A percentile compares a stretch with the other conserved stretches of the same genome.
Evolutionary conservation across 2,888 invertebrate genomes (phyloP).

Genomic region (Thumatha senex): DNA sequence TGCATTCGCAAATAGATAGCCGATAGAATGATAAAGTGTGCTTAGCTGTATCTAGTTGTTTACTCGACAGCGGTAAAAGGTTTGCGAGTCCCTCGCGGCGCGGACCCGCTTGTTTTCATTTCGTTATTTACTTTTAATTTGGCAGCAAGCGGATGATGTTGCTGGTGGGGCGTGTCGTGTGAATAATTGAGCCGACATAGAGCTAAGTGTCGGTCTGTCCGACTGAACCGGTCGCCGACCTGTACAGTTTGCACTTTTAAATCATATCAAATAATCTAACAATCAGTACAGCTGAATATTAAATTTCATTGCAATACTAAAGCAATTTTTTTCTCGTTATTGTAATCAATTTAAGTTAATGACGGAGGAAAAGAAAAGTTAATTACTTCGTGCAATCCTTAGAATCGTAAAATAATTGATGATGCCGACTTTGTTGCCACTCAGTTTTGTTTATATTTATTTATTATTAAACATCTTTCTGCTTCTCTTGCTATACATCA

Average conservation of each 20-base stretch:
- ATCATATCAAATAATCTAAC: background rate
- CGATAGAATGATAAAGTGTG: slow-evolving; percentile 79
- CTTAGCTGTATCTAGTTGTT: slow-evolving; percentile 75
- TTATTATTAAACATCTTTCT: slow-evolving; percentile 4
- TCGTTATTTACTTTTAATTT: slow-evolving; percentile 84
- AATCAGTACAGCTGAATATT: background rate
- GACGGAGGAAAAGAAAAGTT: slow-evolving; percentile 62
- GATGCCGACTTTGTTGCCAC: slow-evolving; percentile 34
- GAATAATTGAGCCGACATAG: slow-evolving; percentile 76
- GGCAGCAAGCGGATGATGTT: slow-evolving; percentile 80
- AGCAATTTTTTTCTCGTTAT: background rate
- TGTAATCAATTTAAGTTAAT: slow-evolving; percentile 21
- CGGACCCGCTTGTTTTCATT: slow-evolving; percentile 78
- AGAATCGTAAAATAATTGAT: slow-evolving; percentile 65
- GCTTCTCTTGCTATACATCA: background rate
- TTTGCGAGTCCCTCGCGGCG: slow-evolving; percentile 79
- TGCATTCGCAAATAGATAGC: slow-evolving; percentile 71
- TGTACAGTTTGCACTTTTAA: slow-evolving; percentile 16
- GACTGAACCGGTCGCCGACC: slow-evolving; percentile 6
- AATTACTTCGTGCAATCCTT: slow-evolving; percentile 69
- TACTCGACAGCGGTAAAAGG: slow-evolving; percentile 80
- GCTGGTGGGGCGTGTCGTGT: slow-evolving; percentile 69
- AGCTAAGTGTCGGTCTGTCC: slow-evolving; percentile 49
- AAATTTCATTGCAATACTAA: too few species aligned
- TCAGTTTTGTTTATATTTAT: slow-evolving; percentile 7